phyloP scores from a whole-genome alignment of 2,888 invertebrate genomes.

The Lithosia quadra region DNA sequence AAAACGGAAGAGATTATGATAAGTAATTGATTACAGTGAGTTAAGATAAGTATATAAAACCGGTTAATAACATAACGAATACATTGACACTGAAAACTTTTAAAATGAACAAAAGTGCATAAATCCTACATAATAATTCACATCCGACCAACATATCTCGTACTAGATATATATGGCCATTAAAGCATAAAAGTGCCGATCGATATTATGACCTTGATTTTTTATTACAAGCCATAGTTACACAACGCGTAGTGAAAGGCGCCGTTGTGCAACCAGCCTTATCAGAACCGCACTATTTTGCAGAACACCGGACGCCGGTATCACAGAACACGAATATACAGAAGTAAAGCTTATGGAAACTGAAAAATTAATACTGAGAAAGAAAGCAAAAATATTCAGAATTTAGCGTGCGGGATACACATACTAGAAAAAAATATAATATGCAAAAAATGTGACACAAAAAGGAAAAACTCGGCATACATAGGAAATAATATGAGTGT shows the following conservation, averaged over 20 bases:
- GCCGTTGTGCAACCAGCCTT: slow-evolving; percentile 64
- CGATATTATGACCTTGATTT: slow-evolving; percentile 57
- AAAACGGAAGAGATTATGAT: slow-evolving; percentile 1
- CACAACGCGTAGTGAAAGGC: slow-evolving; percentile 70
- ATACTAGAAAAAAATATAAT: too few relatives aligned
- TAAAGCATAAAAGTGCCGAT: slow-evolving; percentile 21
- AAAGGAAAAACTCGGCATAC: too few relatives aligned
- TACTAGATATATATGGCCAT: background rate
- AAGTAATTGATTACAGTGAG: too few relatives aligned
- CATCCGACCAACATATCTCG: background rate
- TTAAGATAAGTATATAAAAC: too few relatives aligned
- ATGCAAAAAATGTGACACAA: too few relatives aligned
- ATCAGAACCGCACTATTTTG: slow-evolving; percentile 57
- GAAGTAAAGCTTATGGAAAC: slow-evolving; percentile 1
- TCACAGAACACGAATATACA: slow-evolving; percentile 14
- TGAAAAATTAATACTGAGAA: too few relatives aligned
- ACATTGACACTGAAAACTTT: background rate
- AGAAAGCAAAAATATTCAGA: too few relatives aligned
- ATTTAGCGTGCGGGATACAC: too few relatives aligned
- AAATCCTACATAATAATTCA: background rate
- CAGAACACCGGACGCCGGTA: slow-evolving; percentile 27
- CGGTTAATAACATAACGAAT: background rate
- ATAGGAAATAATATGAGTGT: too few relatives aligned
- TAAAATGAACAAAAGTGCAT: background rate
- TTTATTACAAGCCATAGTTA: slow-evolving; percentile 55